Evolutionary conservation across 2,113 vertebrate genomes (phyloP).

Genomic region (Melanostigma gelatinosum): DNA sequence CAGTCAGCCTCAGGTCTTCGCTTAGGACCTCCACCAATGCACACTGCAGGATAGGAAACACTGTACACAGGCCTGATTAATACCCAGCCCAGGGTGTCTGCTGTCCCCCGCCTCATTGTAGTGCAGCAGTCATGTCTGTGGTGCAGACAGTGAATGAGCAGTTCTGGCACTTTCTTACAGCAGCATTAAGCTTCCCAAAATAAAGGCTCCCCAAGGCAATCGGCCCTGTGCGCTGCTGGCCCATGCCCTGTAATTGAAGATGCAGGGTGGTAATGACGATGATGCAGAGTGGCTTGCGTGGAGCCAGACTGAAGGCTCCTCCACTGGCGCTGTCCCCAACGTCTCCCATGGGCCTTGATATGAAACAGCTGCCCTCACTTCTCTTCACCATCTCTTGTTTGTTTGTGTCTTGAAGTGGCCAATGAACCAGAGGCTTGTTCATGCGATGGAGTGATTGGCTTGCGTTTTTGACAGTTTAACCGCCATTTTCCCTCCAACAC

Average conservation of each 20-base stretch:
- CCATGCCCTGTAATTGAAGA: slow-evolving; percentile 79
- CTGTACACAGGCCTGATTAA: slow-evolving; percentile 53
- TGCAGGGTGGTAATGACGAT: slow-evolving; percentile 71
- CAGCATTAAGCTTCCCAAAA: slow-evolving; percentile 64
- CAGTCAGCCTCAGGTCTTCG: slow-evolving; percentile 37
- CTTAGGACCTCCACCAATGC: slow-evolving; percentile 58
- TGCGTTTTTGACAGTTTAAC: slow-evolving; percentile 19
- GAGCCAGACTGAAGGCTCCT: slow-evolving; percentile 70
- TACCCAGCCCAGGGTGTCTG: slow-evolving; percentile 58
- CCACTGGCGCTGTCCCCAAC: slow-evolving; percentile 56
- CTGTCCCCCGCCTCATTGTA: slow-evolving; percentile 47
- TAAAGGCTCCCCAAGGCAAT: slow-evolving; percentile 63
- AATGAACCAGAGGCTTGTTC: slow-evolving; percentile 31
- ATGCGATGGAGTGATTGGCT: slow-evolving; percentile 1
- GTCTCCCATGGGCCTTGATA: slow-evolving; percentile 62
- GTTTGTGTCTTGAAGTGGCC: slow-evolving; percentile 48
- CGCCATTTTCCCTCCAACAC: not conserved
- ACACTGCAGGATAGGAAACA: slow-evolving; percentile 51
- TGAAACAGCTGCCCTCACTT: slow-evolving; percentile 63
- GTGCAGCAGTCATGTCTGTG: slow-evolving; percentile 55
- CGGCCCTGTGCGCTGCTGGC: slow-evolving; percentile 49
- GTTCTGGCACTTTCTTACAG: slow-evolving; percentile 55
- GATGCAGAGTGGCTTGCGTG: slow-evolving; percentile 67
- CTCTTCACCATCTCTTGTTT: slow-evolving; percentile 62
- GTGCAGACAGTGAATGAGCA: slow-evolving; percentile 56